Evolutionary conservation across 2,888 invertebrate species (phyloP).

Genomic region (Formica aserva): DNA sequence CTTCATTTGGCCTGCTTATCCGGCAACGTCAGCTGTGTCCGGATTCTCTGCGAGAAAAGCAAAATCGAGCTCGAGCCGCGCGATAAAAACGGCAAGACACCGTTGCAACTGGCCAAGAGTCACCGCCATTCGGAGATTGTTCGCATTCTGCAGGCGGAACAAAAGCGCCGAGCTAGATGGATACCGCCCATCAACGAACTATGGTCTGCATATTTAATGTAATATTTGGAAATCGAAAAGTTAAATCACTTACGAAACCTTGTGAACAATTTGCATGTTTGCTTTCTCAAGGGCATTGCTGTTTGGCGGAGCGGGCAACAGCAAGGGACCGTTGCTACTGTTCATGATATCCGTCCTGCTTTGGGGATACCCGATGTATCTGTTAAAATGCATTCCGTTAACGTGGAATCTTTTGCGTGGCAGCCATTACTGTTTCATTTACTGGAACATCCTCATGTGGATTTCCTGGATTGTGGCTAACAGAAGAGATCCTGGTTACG

Average conservation of each 20-base stretch:
- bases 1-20: slow-evolving; percentile 95
- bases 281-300: slow-evolving; percentile 89
- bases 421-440: slow-evolving; percentile 95
- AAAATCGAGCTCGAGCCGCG: slow-evolving; percentile 94
- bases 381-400: slow-evolving; percentile 95
- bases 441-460: slow-evolving; percentile 97
- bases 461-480: slow-evolving; percentile 96
- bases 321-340: slow-evolving; percentile 94
- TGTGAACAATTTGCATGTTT: neutral
- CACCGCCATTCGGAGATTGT: slow-evolving; percentile 95
- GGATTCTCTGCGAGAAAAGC: slow-evolving; percentile 95
- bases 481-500: slow-evolving; percentile 95
- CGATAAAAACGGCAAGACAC: slow-evolving; percentile 97
- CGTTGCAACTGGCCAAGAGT: slow-evolving; percentile 95
- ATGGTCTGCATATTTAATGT: slow-evolving; percentile 87
- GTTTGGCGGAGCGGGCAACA: slow-evolving; percentile 96
- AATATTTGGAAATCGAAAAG: neutral
- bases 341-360: slow-evolving; percentile 94
- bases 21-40: slow-evolving; percentile 94
- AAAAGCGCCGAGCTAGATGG: slow-evolving; percentile 93
- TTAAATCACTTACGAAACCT: neutral
- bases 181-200: slow-evolving; percentile 95
- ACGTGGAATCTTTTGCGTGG: slow-evolving; percentile 95
- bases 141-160: slow-evolving; percentile 92
- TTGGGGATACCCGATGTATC: slow-evolving; percentile 98